Evolutionary conservation across 35 echinoderm and acorn worm genomes (phyloP).

Genomic region (Strongylocentrotus purpuratus): DNA sequence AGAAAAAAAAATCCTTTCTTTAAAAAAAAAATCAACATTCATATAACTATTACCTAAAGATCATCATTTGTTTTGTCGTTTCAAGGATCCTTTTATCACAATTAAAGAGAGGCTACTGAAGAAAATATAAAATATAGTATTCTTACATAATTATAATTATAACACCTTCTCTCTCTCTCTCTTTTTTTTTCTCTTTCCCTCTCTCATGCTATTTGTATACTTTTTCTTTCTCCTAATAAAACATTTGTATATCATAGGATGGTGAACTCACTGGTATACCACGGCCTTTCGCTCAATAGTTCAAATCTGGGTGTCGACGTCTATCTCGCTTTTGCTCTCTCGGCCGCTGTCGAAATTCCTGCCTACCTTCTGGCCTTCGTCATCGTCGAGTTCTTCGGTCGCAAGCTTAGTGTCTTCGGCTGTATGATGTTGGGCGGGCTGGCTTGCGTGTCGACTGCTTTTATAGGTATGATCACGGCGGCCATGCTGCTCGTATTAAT

Average conservation of each 20-base stretch:
- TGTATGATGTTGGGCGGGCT: constrained; percentile 30
- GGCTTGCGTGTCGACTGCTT: constrained; percentile 27
- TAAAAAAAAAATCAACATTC: too few relatives aligned
- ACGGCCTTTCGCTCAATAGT: constrained; percentile 57
- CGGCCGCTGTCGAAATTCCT: constrained; percentile 60
- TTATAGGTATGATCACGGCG: background rate
- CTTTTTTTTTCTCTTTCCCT: background rate
- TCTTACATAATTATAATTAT: background rate
- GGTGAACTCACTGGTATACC: constrained; percentile 47
- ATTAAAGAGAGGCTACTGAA: background rate
- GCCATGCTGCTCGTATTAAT: background rate
- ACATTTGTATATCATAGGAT: constrained; percentile 40
- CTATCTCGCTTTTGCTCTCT: constrained; percentile 54
- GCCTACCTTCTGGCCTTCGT: constrained; percentile 30
- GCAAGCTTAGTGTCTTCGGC: background rate
- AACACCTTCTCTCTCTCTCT: background rate
- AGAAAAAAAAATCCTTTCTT: too few relatives aligned
- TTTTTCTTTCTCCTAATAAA: background rate
- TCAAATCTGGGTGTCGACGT: constrained; percentile 45
- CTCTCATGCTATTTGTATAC: background rate
- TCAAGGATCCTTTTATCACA: too few relatives aligned
- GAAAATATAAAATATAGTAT: background rate
- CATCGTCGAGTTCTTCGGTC: constrained; percentile 48
- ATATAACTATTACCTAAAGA: too few relatives aligned
- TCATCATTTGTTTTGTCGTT: too few relatives aligned